phyloP scores from a whole-genome alignment of 2,888 invertebrate genomes.

The Drosophila colorata region DNA sequence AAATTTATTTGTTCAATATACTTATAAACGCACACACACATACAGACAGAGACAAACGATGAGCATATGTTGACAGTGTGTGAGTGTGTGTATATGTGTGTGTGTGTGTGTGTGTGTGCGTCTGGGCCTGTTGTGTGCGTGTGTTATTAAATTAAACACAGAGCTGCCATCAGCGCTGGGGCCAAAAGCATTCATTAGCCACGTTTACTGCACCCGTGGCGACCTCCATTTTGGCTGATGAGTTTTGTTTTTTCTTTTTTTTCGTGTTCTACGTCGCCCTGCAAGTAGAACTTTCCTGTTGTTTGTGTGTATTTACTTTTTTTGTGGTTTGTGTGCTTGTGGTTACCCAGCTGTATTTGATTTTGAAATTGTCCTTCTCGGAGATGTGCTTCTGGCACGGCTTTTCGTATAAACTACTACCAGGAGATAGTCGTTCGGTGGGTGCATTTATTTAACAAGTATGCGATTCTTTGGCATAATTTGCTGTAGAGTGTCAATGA shows the following conservation, averaged over 20 bases:
- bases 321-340: constrained; percentile 13
- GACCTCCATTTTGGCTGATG: constrained; percentile 80
- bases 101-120: constrained; percentile 6
- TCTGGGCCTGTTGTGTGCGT: constrained; percentile 44
- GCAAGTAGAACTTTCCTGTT: constrained; percentile 64
- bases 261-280: constrained; percentile 29
- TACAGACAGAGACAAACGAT: constrained; percentile 51
- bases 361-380: background rate
- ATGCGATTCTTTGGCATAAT: too few relatives aligned
- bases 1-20: constrained; percentile 81
- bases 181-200: constrained; percentile 82
- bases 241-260: constrained; percentile 58
- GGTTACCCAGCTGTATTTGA: constrained; percentile 36
- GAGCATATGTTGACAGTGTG: constrained; percentile 51
- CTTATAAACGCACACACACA: constrained; percentile 58
- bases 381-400: constrained; percentile 16
- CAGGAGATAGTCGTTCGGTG: too few relatives aligned
- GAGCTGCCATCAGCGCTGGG: constrained; percentile 69
- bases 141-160: constrained; percentile 75
- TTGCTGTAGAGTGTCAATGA: too few relatives aligned
- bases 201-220: constrained; percentile 81
- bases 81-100: constrained; percentile 36
- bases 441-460: too few relatives aligned
- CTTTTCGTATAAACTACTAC: background rate
- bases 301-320: constrained; percentile 53